Conservation (phyloP, 2,797 vertebrate genomes). For the Arrhamphus sclerolepis region DNA sequence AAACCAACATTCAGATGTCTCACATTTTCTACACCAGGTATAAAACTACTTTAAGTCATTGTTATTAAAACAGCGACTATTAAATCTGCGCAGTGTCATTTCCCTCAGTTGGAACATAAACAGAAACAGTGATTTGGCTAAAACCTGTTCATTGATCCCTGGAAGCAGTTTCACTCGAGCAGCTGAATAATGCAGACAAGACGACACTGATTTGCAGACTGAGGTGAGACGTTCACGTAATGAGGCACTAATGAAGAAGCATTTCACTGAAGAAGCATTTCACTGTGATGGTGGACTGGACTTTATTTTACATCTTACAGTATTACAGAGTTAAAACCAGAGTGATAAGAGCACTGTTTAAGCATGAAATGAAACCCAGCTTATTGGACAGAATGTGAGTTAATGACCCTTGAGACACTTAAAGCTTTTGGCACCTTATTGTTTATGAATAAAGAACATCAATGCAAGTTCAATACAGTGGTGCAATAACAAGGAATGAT, state of each 20-base stretch:
- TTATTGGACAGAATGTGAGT: constrained; percentile 14
- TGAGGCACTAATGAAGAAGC: constrained; percentile 37
- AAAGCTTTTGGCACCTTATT: constrained; percentile 17
- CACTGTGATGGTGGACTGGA: constrained; percentile 32
- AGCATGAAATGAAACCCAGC: constrained; percentile 30
- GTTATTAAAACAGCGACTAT: no score
- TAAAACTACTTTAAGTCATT: no score
- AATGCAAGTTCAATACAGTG: constrained; percentile 22
- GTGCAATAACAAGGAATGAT: constrained; percentile 13
- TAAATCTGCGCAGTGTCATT: no score
- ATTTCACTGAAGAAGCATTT: constrained; percentile 7
- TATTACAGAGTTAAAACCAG: constrained; percentile 23
- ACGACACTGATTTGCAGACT: no score
- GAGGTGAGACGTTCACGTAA: constrained; percentile 12
- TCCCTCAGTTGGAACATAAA: no score
- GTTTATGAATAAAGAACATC: constrained; percentile 12
- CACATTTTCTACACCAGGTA: no score
- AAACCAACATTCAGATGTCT: no score
- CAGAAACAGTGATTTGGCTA: no score
- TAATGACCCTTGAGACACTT: constrained; percentile 12
- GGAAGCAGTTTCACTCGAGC: no score
- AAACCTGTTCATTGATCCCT: no score
- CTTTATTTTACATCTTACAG: constrained; percentile 46
- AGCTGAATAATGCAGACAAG: no score
- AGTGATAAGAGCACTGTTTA: constrained; percentile 16